Base-by-base conservation (phyloP, 2,113 vertebrate genomes). In the Myotis lucifugus region DNA sequence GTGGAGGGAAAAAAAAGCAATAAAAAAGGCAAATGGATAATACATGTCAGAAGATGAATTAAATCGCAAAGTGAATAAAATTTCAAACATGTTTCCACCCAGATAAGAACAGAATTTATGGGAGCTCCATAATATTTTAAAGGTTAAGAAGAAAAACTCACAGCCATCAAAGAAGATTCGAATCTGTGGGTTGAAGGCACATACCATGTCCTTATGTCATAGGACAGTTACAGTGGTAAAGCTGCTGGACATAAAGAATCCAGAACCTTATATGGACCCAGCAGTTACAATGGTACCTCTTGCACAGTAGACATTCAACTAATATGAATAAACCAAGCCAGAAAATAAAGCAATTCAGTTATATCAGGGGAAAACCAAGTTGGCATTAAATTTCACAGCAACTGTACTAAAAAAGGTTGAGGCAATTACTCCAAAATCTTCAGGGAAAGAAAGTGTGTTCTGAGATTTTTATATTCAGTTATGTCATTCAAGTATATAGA, bases 351-450 rank as follows among this genome's bases (percentile, higher is more conserved):
- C 50, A 56, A 83, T 48, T 50, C n/a, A 48, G 52, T 7, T 59
- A 19, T 11, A 83, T 23, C 17, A 52, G 74, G 34, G 29, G 25
- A 52, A 90, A 96, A 89, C 25, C 48, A 87, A 74, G 19, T 8
- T 50, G 59, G 61, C 17, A 27, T 89, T 67, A 82, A 37, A 77
- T 88, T 72, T 93, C 17, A 72, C 25, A 90, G 13, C 61, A 85
- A 77, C 11, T 15, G 48, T 59, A 11, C 21, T 90, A 73, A 66
- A 76, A 90, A 87, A 77, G 64, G 76, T 5, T 40, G 4, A 13
- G 25, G 12, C n/a, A 94, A 81, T 78, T 40, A 32, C n/a, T 70
- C 42, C 29, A 85, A 87, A 76, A 66, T 90, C 81, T 87, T 93
- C 10, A 56, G 77, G 70, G 77, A 85, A 77, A 59, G 27, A 72